Conservation (phyloP, 2,113 vertebrate genomes). For the Aegithalos caudatus region DNA sequence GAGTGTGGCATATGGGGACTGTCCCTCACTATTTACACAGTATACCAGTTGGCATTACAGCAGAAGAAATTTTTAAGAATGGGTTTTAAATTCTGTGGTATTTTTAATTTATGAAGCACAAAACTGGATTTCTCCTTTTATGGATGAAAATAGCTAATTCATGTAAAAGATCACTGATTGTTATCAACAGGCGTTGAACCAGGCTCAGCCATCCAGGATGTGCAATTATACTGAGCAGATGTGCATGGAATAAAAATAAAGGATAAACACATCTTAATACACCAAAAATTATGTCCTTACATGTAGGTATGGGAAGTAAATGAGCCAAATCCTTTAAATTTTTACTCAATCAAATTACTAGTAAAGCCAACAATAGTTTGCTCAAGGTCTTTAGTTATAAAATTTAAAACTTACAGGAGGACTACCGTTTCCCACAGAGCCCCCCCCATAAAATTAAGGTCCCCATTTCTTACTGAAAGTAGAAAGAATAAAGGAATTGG, state of each 20-base stretch:
- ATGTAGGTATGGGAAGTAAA: background rate
- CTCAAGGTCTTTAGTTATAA: background rate
- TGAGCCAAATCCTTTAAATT: background rate
- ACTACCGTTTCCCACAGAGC: background rate
- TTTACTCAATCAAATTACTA: background rate
- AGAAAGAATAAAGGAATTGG: background rate
- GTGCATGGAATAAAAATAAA: background rate
- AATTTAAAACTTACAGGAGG: background rate
- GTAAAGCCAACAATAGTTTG: background rate
- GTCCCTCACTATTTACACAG: background rate
- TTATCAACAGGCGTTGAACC: background rate
- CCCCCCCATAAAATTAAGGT: background rate
- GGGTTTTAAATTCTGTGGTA: background rate
- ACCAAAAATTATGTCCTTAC: background rate
- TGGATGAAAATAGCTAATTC: background rate
- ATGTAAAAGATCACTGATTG: background rate
- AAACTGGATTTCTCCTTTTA: background rate
- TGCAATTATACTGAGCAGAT: background rate
- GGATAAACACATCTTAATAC: background rate
- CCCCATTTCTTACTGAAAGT: background rate
- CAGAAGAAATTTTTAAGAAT: background rate
- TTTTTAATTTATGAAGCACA: background rate
- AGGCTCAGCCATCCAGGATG: background rate
- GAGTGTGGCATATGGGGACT: background rate
- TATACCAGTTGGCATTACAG: background rate